Base-by-base conservation (phyloP, 2,113 vertebrate species). In the Phylloscopus whistleri region DNA sequence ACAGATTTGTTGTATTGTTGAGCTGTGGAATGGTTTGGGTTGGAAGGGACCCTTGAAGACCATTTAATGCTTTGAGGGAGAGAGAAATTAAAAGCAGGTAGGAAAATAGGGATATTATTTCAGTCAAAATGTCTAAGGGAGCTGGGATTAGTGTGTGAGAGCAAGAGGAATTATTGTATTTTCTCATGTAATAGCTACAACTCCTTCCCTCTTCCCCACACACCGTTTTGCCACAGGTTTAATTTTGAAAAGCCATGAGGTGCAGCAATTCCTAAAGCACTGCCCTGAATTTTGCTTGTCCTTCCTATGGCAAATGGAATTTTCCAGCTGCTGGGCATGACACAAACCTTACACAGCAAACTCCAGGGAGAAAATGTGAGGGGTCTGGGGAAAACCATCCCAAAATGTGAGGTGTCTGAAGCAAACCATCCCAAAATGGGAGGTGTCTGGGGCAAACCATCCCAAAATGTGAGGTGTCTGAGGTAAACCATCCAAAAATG, bases 231-330 rank as follows among this genome's bases (percentile, higher is more conserved):
- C 17, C 59, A 37, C 21, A 14, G 69, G 26, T 74, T 66, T 64
- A 10, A 27, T n/a, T n/a, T 7, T 23, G 27, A 22, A 76, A 69
- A 77, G 44, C 59, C 63, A 3, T 0, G 10, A 66, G 27, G 37
- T 58, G 72, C 48, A 82, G 66, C 66, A 44, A 1, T 14, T 60
- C 66, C 87, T 39, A 13, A 77, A 69, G 33, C 31, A 3, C 20
- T 58, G 43, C 70, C 4, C 0, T 14, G 43, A 60, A 10, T 7
- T 16, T 13, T 55, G 28, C 1, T 1, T 13, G 15, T 9, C 52
- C 9, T 3, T 30, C 56, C 72, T 3, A 0, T 9, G 44, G 35
- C 43, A 76, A 28, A 13, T 0, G 6, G 51, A 49, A 26, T 67
- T 78, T 63, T 39, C 85, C 78, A 53, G 14, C 22, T 52, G 51